Evolutionary conservation across 2,797 vertebrate genomes (phyloP).

Genomic region (Nannoperca obscura): DNA sequence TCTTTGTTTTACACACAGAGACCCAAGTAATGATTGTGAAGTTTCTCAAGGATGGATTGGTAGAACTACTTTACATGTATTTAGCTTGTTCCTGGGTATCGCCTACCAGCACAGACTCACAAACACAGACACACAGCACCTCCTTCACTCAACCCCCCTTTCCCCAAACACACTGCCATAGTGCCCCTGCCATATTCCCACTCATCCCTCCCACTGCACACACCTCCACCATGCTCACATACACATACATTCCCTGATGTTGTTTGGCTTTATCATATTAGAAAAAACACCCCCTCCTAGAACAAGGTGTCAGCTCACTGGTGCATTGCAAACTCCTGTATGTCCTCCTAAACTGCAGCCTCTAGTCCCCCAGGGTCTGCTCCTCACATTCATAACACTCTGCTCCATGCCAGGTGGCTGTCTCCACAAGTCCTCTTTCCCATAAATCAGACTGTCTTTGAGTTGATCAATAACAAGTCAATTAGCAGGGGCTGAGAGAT

Average conservation of each 20-base stretch:
- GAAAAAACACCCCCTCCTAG: conserved; percentile 37
- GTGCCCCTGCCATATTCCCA: conserved; percentile 3
- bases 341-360: conserved; percentile 73
- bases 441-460: conserved; percentile 86
- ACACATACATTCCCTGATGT: conserved; percentile 30
- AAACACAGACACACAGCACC: conserved; percentile 2
- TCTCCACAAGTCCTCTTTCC: conserved; percentile 73
- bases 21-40: conserved; percentile 33
- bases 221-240: conserved; percentile 27
- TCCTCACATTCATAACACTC: conserved; percentile 80
- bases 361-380: conserved; percentile 62
- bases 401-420: conserved; percentile 84
- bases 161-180: conserved; percentile 10
- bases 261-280: conserved; percentile 53
- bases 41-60: conserved; percentile 53
- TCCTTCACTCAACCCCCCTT: not conserved
- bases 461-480: conserved; percentile 89
- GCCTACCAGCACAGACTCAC: not conserved
- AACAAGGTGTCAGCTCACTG: conserved; percentile 50
- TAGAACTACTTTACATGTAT: conserved; percentile 33
- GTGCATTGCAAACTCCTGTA: conserved; percentile 70
- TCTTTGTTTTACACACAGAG: conserved; percentile 45
- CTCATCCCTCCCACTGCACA: conserved; percentile 24
- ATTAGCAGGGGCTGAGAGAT: conserved; percentile 81
- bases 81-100: conserved; percentile 17